These are phyloP conservation scores for Trichogramma pretiosum DNA, from an alignment of 1,140 invertebrate species.

Conservation along the genomic window DNA sequence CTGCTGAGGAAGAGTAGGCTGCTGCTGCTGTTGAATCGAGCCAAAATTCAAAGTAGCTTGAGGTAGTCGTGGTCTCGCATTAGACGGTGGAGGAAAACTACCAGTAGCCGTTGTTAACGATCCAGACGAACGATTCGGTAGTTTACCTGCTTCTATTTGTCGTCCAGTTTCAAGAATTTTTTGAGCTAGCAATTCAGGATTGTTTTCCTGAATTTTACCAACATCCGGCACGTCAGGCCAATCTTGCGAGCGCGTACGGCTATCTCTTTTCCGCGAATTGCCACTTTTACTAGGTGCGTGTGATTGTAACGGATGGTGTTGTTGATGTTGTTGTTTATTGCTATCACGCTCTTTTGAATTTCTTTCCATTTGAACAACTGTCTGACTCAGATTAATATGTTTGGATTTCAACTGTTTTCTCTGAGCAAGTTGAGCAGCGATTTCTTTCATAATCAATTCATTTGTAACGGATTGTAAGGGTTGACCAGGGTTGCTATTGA, in stretches of 20 bases:
- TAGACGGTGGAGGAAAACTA: too few species aligned
- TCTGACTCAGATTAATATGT: too few species aligned
- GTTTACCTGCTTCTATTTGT: constrained; percentile 75
- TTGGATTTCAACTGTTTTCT: constrained; percentile 72
- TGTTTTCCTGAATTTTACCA: constrained; percentile 83
- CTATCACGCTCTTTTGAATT: too few species aligned
- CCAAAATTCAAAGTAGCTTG: constrained; percentile 38
- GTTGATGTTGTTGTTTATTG: constrained; percentile 26
- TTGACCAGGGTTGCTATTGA: constrained; percentile 43
- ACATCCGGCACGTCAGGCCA: constrained; percentile 85
- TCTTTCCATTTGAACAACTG: too few species aligned
- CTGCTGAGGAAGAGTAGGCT: constrained; percentile 28
- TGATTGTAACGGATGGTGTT: constrained; percentile 21
- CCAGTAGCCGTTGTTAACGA: constrained; percentile 7
- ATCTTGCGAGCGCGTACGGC: constrained; percentile 71
- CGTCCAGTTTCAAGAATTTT: constrained; percentile 82
- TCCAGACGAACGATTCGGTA: constrained; percentile 32
- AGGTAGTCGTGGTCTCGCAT: constrained; percentile 33
- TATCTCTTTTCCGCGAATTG: constrained; percentile 59
- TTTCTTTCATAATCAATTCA: constrained; percentile 76
- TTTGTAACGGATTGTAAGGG: constrained; percentile 60
- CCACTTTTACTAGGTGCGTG: constrained; percentile 28
- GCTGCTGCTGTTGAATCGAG: constrained; percentile 13
- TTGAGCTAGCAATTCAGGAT: constrained; percentile 78
- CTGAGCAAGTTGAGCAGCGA: constrained; percentile 69